These are phyloP conservation scores for Oxyura jamaicensis DNA, from an alignment of 2,113 vertebrate genomes.

Conservation along the genomic window DNA sequence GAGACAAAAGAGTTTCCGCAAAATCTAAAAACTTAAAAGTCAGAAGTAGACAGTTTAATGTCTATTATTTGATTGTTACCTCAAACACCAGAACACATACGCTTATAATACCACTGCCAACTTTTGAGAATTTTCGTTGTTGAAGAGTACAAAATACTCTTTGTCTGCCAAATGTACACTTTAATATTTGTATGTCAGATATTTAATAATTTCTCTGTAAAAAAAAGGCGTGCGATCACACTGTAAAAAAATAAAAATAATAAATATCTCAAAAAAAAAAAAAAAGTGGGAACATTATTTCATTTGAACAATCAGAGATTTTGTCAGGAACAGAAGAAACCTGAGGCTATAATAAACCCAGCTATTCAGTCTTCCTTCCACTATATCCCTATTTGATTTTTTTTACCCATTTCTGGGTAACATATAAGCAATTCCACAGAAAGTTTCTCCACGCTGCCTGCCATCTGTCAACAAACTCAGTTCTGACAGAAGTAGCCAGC, in stretches of 20 bases:
- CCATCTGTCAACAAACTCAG: conserved; percentile 70
- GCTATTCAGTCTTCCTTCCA: background rate
- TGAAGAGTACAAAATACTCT: background rate
- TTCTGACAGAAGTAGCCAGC: conserved; percentile 71
- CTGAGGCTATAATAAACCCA: background rate
- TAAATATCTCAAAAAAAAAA: background rate
- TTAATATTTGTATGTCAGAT: background rate
- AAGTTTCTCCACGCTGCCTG: conserved; percentile 53
- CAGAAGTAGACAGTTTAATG: background rate
- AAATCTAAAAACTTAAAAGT: background rate
- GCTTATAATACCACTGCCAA: background rate
- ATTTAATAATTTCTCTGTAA: background rate
- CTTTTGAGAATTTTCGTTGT: background rate
- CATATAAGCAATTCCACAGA: conserved; percentile 49
- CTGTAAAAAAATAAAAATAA: background rate
- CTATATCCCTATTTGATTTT: conserved; percentile 8
- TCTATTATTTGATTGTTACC: background rate
- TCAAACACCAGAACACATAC: background rate
- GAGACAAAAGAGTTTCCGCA: background rate
- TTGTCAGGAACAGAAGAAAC: background rate
- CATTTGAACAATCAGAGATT: background rate
- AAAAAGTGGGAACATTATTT: background rate
- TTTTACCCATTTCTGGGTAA: conserved; percentile 40
- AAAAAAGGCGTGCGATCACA: background rate
- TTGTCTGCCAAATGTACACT: background rate